Evolutionary conservation across 2,797 vertebrate species (phyloP).

Genomic region (Alosa sapidissima): DNA sequence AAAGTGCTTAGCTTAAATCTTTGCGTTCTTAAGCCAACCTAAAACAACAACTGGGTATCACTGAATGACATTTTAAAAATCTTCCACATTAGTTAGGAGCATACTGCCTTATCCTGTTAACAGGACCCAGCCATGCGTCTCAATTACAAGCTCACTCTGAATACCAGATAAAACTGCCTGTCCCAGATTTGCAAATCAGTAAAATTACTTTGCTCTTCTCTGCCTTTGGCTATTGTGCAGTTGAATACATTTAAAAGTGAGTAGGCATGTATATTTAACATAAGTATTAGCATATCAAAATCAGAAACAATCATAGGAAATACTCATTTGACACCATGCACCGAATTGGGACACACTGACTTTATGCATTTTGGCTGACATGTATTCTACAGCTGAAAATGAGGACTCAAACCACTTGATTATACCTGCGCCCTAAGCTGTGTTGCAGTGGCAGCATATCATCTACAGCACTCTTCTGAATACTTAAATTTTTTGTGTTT

Average conservation of each 20-base stretch:
- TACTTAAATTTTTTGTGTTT: not conserved
- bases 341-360: not conserved
- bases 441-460: not conserved
- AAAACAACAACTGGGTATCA: not conserved
- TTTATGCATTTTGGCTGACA: not conserved
- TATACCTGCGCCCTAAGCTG: not conserved
- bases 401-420: not conserved
- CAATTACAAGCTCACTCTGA: not conserved
- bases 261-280: constrained; percentile 1
- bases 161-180: not conserved
- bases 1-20: not conserved
- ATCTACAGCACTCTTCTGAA: not conserved
- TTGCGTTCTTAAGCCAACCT: not conserved
- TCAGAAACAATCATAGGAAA: constrained; percentile 7
- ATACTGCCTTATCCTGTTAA: not conserved
- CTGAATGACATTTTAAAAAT: constrained; percentile 4
- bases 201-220: not conserved
- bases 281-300: not conserved
- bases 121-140: not conserved
- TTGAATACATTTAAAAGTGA: not conserved
- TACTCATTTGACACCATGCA: not conserved
- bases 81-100: not conserved
- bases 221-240: constrained; percentile 1
- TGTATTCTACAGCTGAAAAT: not conserved
- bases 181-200: constrained; percentile 1